Evolutionary conservation across 1,140 invertebrate genomes (phyloP).

Genomic region (Cyphomyrmex costatus): DNA sequence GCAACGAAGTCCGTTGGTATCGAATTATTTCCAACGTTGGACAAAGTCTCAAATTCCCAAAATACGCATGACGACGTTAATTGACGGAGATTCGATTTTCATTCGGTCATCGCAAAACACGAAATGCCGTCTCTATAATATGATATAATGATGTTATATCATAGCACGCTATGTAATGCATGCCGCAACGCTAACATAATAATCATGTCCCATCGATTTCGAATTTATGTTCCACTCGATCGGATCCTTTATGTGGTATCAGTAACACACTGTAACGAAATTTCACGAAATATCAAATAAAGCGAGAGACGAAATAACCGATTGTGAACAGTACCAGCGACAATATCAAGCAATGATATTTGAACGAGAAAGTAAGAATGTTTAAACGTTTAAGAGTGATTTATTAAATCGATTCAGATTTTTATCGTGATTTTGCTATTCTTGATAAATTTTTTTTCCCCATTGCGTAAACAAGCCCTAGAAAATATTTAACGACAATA

Average conservation of each 20-base stretch:
- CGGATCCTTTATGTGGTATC: slow-evolving; percentile 37
- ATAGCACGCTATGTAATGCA: slow-evolving; percentile 37
- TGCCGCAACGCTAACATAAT: slow-evolving; percentile 52
- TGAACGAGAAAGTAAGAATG: not conserved
- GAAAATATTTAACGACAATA: slow-evolving; percentile 15
- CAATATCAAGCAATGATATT: slow-evolving; percentile 2
- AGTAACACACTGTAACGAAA: slow-evolving; percentile 40
- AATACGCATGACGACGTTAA: slow-evolving; percentile 31
- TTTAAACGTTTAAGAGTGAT: not conserved
- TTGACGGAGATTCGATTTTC: slow-evolving; percentile 50
- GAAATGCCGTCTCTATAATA: slow-evolving; percentile 42
- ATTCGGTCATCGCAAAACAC: slow-evolving; percentile 42
- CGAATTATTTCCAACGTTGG: slow-evolving; percentile 36
- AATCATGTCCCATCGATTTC: slow-evolving; percentile 50
- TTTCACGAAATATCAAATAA: slow-evolving; percentile 47
- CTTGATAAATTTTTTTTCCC: slow-evolving; percentile 22
- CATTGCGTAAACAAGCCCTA: too few species aligned
- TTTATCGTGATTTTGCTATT: not conserved
- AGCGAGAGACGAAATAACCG: slow-evolving; percentile 6
- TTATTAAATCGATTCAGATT: not conserved
- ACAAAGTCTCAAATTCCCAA: slow-evolving; percentile 54
- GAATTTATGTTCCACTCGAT: slow-evolving; percentile 36
- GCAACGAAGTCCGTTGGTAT: slow-evolving; percentile 20
- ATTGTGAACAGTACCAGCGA: not conserved
- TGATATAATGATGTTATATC: slow-evolving; percentile 53